These are phyloP conservation scores for Euproctis similis DNA, from an alignment of 2,888 invertebrate genomes.

Conservation along the genomic window DNA sequence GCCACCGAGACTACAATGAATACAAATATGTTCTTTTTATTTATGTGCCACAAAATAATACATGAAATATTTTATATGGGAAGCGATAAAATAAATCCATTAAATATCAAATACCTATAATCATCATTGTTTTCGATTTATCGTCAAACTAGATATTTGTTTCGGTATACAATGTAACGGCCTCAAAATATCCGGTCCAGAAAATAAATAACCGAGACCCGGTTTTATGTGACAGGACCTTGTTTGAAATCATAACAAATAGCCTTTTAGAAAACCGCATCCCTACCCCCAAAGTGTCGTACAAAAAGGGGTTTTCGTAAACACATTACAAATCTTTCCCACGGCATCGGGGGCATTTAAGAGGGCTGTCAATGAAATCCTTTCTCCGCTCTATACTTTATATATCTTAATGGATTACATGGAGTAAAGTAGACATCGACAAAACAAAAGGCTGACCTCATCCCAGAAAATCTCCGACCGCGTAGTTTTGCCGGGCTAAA, in stretches of 20 bases:
- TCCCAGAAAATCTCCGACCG: conserved; percentile 65
- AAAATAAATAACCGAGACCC: conserved; percentile 67
- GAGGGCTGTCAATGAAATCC: conserved; percentile 67
- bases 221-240: conserved; percentile 67
- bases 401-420: conserved; percentile 70
- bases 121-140: conserved; percentile 19
- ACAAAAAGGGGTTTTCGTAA: conserved; percentile 61
- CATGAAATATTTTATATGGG: too few species aligned
- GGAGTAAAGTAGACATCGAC: conserved; percentile 69
- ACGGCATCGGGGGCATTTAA: conserved; percentile 54
- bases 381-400: conserved; percentile 61
- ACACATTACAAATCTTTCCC: conserved; percentile 69
- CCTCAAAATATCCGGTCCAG: conserved; percentile 54
- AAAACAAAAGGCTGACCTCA: conserved; percentile 66
- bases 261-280: conserved; percentile 71
- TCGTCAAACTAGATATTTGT: conserved; percentile 32
- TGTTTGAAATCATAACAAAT: conserved; percentile 74
- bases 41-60: too few species aligned
- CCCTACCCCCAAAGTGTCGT: conserved; percentile 62
- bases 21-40: too few species aligned
- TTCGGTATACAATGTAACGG: conserved; percentile 36
- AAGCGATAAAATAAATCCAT: too few species aligned
- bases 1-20: too few species aligned
- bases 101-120: conserved; percentile 18
- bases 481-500: conserved; percentile 69